Base-by-base conservation (phyloP, 2,113 vertebrate genomes). In the Calidris pygmaea region DNA sequence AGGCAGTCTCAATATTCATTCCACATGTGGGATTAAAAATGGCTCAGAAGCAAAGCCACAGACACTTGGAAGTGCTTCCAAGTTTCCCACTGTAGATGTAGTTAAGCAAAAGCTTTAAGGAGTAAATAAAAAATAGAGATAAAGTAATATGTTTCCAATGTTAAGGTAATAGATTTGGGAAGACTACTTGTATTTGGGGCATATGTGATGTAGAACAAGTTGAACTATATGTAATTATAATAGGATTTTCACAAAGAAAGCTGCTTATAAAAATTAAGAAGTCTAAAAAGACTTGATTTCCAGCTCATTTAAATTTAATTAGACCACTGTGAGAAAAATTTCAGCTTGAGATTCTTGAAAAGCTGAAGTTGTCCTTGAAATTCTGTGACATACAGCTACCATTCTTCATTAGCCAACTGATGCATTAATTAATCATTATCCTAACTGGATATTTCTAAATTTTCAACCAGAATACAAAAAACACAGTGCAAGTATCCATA, bases 331-430 rank as follows among this genome's bases (percentile, higher is more conserved):
- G 39, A 78, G 81, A 96, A 81, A 93, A 97, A 90, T 12, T 87
- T 91, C 59, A 87, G 13, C 87, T 89, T 76, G 73, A 96, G 65
- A 85, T 94, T 56, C 62, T 82, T 45, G 19, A 96, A 93, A 97
- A 97, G 50, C 71, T 91, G 79, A 96, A 97, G 80, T 87, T 97
- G 67, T 91, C 84, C 91, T 98, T 97, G 94, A 97, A 96, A 96
- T 96, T 95, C 87, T 84, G 43, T 94, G 72, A 63, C 85, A 65
- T 53, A 41, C 67, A 95, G 43, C 41, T 95, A 87, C 67, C 18
- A 3, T 90, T 97, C 72, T 86, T 96, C 73, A 74, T 94, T 94
- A 96, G 43, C n/a, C 70, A 89, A 45, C 37, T 94, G 92, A 96
- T 37, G 3, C 67, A 82, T 96, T 97, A 97, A 95, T 98, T 97